These are phyloP conservation scores for Oxytorus armatus DNA, from an alignment of 2,888 invertebrate species.

Conservation along the genomic window DNA sequence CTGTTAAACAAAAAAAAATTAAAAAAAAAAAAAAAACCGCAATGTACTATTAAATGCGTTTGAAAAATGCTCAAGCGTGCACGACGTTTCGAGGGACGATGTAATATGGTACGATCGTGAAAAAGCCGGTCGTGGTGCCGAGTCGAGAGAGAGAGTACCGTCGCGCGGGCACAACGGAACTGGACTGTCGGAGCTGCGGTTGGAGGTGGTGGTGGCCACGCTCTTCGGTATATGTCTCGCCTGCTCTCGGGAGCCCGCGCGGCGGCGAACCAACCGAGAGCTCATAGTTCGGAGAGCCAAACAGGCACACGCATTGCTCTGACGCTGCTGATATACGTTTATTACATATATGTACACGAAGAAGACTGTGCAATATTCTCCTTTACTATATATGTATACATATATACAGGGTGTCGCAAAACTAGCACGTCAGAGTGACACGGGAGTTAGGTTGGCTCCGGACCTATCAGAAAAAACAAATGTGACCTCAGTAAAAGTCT, in stretches of 20 bases:
- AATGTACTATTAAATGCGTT: neutral
- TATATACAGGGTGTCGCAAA: neutral
- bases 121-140: constrained; percentile 57
- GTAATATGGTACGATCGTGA: neutral
- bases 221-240: constrained; percentile 53
- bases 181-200: constrained; percentile 78
- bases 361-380: constrained; percentile 9
- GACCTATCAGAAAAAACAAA: too few relatives aligned
- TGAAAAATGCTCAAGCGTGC: neutral
- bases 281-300: constrained; percentile 56
- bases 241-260: constrained; percentile 61
- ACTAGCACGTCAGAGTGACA: too few relatives aligned
- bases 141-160: constrained; percentile 73
- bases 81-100: constrained; percentile 6
- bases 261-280: constrained; percentile 56
- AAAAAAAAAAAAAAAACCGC: neutral
- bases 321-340: constrained; percentile 43
- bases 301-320: constrained; percentile 56
- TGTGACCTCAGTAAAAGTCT: too few relatives aligned
- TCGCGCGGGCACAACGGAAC: constrained; percentile 82
- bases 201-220: constrained; percentile 57
- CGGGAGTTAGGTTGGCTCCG: too few relatives aligned
- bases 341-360: constrained; percentile 12
- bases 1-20: neutral
- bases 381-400: neutral